Evolutionary conservation across 1,140 invertebrate genomes (phyloP).

Genomic region (Araneus ventricosus): DNA sequence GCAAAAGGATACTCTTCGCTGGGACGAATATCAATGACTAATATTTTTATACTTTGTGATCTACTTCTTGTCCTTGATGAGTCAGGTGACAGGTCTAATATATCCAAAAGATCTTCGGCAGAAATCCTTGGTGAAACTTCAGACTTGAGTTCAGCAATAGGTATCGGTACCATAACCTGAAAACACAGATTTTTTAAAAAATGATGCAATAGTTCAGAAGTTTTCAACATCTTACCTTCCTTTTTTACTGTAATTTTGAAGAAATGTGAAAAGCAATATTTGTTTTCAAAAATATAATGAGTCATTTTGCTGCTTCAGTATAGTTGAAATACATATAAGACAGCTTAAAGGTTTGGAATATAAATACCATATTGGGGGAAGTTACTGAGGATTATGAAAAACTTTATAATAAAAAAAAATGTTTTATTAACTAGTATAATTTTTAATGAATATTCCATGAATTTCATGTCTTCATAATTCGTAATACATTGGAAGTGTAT

Average conservation of each 20-base stretch:
- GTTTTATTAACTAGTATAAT: too few species aligned
- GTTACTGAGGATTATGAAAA: too few species aligned
- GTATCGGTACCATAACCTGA: conserved; percentile 87
- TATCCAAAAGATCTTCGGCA: conserved; percentile 89
- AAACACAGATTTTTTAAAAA: conserved; percentile 77
- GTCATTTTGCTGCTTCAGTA: not conserved
- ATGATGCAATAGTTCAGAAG: conserved; percentile 64
- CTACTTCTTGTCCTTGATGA: conserved; percentile 79
- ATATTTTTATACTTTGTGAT: conserved; percentile 84
- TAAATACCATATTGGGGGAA: too few species aligned
- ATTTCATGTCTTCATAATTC: too few species aligned
- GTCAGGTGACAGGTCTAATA: conserved; percentile 86
- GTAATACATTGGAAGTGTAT: too few species aligned
- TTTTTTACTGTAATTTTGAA: not conserved
- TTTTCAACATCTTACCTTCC: not conserved
- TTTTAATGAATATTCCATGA: too few species aligned
- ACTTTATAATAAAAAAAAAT: too few species aligned
- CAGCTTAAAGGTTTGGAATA: too few species aligned
- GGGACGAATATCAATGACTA: conserved; percentile 89
- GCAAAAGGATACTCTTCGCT: conserved; percentile 85
- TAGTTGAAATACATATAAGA: too few species aligned
- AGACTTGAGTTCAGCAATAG: conserved; percentile 85
- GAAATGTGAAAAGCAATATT: not conserved
- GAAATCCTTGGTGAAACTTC: conserved; percentile 91
- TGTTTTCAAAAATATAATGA: not conserved